These are phyloP conservation scores for Crotophaga sulcirostris DNA, from an alignment of 2,113 vertebrate species.

Conservation along the genomic window DNA sequence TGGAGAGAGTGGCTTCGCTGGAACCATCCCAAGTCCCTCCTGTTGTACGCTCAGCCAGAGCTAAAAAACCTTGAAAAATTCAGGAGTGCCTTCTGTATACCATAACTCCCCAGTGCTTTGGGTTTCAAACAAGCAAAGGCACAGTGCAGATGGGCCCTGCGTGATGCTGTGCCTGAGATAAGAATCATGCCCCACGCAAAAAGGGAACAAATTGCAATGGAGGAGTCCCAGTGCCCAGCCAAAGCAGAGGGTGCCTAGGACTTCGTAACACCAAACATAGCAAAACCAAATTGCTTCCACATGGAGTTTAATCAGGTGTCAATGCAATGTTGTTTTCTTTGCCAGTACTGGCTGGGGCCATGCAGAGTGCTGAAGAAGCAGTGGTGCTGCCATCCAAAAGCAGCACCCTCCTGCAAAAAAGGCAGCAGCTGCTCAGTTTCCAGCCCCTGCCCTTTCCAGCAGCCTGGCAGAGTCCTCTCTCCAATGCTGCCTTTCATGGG, in stretches of 20 bases:
- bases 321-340: rapidly evolving
- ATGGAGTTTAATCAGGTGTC: rapidly evolving
- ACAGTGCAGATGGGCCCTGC: neutral
- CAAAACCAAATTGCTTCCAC: neutral
- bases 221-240: neutral
- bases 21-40: neutral
- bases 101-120: neutral
- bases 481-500: rapidly evolving
- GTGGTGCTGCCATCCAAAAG: neutral
- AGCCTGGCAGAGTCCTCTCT: neutral
- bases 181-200: neutral
- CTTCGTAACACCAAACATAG: neutral
- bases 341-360: neutral
- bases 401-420: neutral
- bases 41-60: neutral
- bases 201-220: neutral
- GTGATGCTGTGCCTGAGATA: neutral
- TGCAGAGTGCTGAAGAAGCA: neutral
- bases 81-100: neutral
- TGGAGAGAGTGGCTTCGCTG: neutral
- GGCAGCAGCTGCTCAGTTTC: neutral
- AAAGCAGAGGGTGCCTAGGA: neutral
- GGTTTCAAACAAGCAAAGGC: neutral
- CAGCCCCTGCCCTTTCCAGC: neutral
- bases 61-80: neutral